These are phyloP conservation scores for Hepsetus odoe DNA, from an alignment of 2,113 vertebrate species.

Conservation along the genomic window DNA sequence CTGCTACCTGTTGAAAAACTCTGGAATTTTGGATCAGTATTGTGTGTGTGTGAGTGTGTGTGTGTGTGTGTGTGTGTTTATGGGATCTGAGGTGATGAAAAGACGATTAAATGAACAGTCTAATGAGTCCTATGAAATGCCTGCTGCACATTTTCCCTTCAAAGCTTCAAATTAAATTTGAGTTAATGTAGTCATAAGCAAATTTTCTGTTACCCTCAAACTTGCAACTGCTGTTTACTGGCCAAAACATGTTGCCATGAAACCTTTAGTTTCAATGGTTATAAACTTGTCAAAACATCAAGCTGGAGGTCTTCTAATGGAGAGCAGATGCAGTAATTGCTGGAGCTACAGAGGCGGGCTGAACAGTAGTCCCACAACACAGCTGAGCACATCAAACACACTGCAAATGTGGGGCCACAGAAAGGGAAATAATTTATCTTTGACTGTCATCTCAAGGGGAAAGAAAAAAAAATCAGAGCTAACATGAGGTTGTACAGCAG, in stretches of 20 bases:
- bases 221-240: background rate
- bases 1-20: slow-evolving; percentile 22
- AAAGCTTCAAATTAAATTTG: slow-evolving; percentile 20
- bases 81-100: background rate
- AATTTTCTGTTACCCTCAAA: background rate
- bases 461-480: slow-evolving; percentile 21
- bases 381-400: slow-evolving; percentile 55
- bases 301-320: slow-evolving; percentile 46
- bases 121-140: background rate
- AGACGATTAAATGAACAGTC: background rate
- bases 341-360: slow-evolving; percentile 31
- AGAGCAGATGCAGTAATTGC: slow-evolving; percentile 48
- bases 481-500: slow-evolving; percentile 19
- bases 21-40: background rate
- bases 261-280: slow-evolving; percentile 25
- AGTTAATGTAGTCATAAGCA: background rate
- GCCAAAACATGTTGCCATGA: slow-evolving; percentile 10
- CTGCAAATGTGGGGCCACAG: background rate
- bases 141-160: background rate
- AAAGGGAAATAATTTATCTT: slow-evolving; percentile 44
- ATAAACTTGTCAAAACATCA: slow-evolving; percentile 45
- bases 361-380: slow-evolving; percentile 53
- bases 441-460: slow-evolving; percentile 31
- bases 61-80: too few relatives aligned
- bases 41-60: too few relatives aligned